Evolutionary conservation across 2,888 invertebrate species (phyloP).

Genomic region (Blera fallax): DNA sequence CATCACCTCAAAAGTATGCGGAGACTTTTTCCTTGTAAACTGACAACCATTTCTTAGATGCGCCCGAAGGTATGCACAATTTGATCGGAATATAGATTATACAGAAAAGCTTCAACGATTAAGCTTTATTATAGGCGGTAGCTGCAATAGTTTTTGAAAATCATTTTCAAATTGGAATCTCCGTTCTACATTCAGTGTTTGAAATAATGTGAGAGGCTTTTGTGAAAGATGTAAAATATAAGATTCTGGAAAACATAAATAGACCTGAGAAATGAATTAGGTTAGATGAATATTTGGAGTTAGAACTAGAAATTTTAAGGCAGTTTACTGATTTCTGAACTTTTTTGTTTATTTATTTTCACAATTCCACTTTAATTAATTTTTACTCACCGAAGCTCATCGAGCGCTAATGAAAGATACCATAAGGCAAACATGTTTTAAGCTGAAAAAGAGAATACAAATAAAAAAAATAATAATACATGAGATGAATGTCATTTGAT

Average conservation of each 20-base stretch:
- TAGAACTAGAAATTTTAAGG: no score
- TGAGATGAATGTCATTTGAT: not conserved
- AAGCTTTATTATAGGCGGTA: not conserved
- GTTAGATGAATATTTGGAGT: not conserved
- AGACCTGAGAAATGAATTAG: not conserved
- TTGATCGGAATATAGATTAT: not conserved
- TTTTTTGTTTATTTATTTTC: not conserved
- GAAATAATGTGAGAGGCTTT: no score
- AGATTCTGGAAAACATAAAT: not conserved
- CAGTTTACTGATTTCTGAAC: not conserved
- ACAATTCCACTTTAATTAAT: no score
- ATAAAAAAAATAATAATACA: slow-evolving; percentile 7
- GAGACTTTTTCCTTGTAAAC: not conserved
- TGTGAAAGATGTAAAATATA: not conserved
- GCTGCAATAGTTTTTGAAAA: not conserved
- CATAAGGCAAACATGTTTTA: slow-evolving; percentile 80
- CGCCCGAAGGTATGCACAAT: not conserved
- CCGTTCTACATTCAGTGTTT: no score
- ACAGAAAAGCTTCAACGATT: not conserved
- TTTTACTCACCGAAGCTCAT: slow-evolving; percentile 80
- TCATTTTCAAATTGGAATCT: not conserved
- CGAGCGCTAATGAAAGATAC: slow-evolving; percentile 80
- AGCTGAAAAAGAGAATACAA: slow-evolving; percentile 74
- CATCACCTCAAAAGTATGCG: not conserved
- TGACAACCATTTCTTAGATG: not conserved